Conservation (phyloP, 2,113 vertebrate species). For the Corythoichthys intestinalis region DNA sequence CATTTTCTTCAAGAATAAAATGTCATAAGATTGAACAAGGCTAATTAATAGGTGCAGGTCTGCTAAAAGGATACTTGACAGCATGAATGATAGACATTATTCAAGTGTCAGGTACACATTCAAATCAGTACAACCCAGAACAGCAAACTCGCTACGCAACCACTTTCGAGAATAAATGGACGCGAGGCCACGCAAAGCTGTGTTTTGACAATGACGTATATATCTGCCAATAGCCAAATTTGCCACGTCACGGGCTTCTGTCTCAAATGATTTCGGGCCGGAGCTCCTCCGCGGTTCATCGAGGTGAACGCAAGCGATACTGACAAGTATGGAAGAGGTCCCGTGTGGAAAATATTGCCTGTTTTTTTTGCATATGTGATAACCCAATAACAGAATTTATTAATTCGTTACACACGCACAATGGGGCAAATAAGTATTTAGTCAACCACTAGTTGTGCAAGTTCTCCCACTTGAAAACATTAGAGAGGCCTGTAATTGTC, state of each 20-base stretch:
- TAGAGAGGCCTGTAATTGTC: too few relatives aligned
- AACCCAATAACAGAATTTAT: conserved; percentile 47
- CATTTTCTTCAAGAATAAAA: too few relatives aligned
- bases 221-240: conserved; percentile 59
- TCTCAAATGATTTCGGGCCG: conserved; percentile 54
- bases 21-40: too few relatives aligned
- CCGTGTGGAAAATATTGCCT: conserved; percentile 52
- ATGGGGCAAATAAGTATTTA: too few relatives aligned
- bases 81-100: conserved; percentile 42
- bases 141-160: background rate
- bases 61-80: conserved; percentile 16
- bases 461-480: too few relatives aligned
- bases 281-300: conserved; percentile 62
- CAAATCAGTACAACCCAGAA: conserved; percentile 25
- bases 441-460: too few relatives aligned
- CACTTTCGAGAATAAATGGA: conserved; percentile 57
- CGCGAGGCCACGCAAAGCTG: conserved; percentile 36
- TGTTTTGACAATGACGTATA: conserved; percentile 67
- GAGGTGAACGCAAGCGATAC: conserved; percentile 52
- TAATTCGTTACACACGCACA: too few relatives aligned
- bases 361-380: conserved; percentile 66
- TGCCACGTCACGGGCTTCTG: conserved; percentile 52
- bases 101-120: conserved; percentile 18
- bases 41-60: conserved; percentile 9
- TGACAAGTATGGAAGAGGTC: conserved; percentile 64